Base-by-base conservation (phyloP, 1,140 invertebrate genomes). In the Eupristina koningsbergeri region DNA sequence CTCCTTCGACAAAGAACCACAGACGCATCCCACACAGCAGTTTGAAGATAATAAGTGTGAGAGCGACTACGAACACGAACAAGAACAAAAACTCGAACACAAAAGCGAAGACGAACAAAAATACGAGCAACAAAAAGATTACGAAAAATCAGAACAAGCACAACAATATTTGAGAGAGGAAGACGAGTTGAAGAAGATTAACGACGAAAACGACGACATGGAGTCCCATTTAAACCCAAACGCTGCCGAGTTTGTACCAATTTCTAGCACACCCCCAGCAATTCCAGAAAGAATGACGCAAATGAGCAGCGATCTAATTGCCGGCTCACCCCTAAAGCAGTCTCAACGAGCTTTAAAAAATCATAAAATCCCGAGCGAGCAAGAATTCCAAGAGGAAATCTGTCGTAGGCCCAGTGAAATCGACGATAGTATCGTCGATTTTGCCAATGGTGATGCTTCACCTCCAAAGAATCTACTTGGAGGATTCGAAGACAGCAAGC, bases 171-270 rank as follows among this genome's bases (percentile, higher is more conserved):
- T n/a, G n/a, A n/a, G n/a, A n/a, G n/a, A n/a, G n/a, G n/a, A n/a
- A n/a, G n/a, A n/a, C n/a, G n/a, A n/a, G 22, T 31, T 36, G 13
- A 13, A 61, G 34, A 58, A 74, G 67, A 15, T 0, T 7, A 5
- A 47, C 53, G 78, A 80, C 39, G 69, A 80, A 26, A 47, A 29
- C n/a, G 50, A 67, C 41, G 93, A 94, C 80, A 95, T 95, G 94
- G 94, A 94, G 80, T 96, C 95, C 67, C 95, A 94, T 71, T 88
- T 96, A 86, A 96, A 96, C 90, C 95, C 95, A 0, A 93, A 96
- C 81, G 95, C 96, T 9, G 94, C 94, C 3, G 95, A 95, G 88
- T 96, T 96, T 87, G 93, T 96, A 47, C 94, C 94, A 0, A 94
- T 94, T 2, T 93, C 93, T 31, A 89, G 90, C 45, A 89, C 91